Conservation (phyloP, 2,888 invertebrate species). For the Spilosoma lubricipeda region DNA sequence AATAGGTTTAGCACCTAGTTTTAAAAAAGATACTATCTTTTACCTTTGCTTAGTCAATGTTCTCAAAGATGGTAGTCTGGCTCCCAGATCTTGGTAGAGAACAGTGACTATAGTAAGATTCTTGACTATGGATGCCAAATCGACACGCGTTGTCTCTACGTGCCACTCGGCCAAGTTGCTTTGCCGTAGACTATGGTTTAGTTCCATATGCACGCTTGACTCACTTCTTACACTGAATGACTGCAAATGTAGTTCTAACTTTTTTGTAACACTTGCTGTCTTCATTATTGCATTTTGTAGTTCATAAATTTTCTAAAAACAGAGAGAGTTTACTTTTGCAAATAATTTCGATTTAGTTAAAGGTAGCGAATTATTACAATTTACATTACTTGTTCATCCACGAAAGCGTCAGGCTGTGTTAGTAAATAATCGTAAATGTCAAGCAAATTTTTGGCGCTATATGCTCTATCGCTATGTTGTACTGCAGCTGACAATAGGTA, state of each 20-base stretch:
- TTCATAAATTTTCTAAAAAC: slow-evolving; percentile 81
- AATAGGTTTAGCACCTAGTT: not conserved
- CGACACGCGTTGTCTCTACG: slow-evolving; percentile 71
- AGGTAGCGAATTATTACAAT: not conserved
- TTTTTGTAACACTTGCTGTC: slow-evolving; percentile 71
- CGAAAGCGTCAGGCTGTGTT: slow-evolving; percentile 87
- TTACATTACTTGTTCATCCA: slow-evolving; percentile 88
- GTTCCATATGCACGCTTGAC: slow-evolving; percentile 71
- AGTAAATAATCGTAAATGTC: slow-evolving; percentile 80
- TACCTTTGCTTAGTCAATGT: slow-evolving; percentile 87
- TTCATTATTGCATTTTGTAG: slow-evolving; percentile 77
- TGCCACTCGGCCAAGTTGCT: slow-evolving; percentile 70
- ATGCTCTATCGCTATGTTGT: slow-evolving; percentile 69
- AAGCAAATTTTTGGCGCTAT: slow-evolving; percentile 89
- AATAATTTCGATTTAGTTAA: not conserved
- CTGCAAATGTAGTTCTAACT: slow-evolving; percentile 63
- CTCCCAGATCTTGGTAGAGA: slow-evolving; percentile 88
- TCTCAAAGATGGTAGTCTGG: slow-evolving; percentile 87
- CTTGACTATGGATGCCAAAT: slow-evolving; percentile 58
- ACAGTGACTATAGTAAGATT: slow-evolving; percentile 82
- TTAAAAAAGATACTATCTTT: slow-evolving; percentile 46
- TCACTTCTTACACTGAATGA: slow-evolving; percentile 73
- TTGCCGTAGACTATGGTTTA: slow-evolving; percentile 51
- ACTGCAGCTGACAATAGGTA: slow-evolving; percentile 79
- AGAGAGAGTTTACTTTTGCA: not conserved